phyloP scores from a whole-genome alignment of 2,113 vertebrate genomes.

The Heliornis fulica region DNA sequence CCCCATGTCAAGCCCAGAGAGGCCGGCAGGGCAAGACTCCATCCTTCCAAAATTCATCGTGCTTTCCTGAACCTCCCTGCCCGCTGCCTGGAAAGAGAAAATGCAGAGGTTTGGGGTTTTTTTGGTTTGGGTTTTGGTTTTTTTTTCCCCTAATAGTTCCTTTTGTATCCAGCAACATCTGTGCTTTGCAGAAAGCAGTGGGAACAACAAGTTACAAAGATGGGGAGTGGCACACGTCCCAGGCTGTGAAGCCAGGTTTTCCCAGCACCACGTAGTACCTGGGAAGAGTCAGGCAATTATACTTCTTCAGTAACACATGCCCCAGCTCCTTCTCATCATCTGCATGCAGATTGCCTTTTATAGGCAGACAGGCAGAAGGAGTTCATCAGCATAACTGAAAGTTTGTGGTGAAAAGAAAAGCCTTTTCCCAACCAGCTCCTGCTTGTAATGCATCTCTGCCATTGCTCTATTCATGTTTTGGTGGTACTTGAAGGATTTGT shows the following conservation, averaged over 20 bases:
- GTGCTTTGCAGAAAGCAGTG: neutral
- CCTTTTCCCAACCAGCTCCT: neutral
- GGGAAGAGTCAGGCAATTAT: neutral
- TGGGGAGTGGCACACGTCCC: fast-evolving
- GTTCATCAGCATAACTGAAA: neutral
- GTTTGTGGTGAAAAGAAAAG: neutral
- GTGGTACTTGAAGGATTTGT: neutral
- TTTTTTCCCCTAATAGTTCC: neutral
- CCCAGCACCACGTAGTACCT: fast-evolving
- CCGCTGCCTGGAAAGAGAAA: neutral
- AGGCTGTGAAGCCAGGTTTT: neutral
- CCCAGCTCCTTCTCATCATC: neutral
- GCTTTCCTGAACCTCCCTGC: fast-evolving
- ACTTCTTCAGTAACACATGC: fast-evolving
- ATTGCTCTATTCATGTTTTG: fast-evolving
- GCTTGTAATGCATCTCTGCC: neutral
- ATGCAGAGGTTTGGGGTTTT: too few species aligned
- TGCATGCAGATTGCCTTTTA: neutral
- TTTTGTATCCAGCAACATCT: neutral
- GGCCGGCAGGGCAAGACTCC: fast-evolving
- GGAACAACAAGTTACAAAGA: neutral
- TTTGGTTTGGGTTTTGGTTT: too few species aligned
- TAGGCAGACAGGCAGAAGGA: neutral
- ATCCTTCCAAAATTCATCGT: neutral
- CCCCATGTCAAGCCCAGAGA: fast-evolving